Evolutionary conservation across 2,797 vertebrate genomes (phyloP), one percentile per base, ranked within the genome.

Genomic region (Melanotaenia boesemani): DNA sequence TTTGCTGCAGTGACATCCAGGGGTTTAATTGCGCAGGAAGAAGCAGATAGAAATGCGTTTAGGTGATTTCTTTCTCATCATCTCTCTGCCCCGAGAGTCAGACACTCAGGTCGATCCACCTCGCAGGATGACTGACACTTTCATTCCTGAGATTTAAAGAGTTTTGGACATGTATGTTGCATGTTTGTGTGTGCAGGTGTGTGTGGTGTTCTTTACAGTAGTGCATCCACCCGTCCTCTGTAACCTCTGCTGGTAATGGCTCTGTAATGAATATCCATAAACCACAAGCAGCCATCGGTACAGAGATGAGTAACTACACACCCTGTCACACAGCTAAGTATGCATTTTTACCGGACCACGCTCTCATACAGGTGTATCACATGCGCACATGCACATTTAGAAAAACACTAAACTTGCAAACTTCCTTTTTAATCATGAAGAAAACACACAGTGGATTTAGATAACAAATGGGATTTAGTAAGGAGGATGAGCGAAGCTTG

Each of bases 211-310:
- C 85, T 87, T 83, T 81, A 83, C 62, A 78, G 86, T 85, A 67
- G 65, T 67, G 81, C 89, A 91, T 86, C 62, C 71, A 77, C 60
- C 69, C 39, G 82, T 91, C 88, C 86, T 66, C 39, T 88, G 86
- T 92, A 90, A 94, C 91, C 92, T 93, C 89, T 85, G 83, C 76
- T 88, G 39, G 80, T 91, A 92, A 92, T 91, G 81, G 87, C 76
- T 87, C 76, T 89, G 80, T 92, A 92, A 93, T 93, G 90, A 93
- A 93, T 86, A 85, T 88, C 91, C 75, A 91, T 92, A 89, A 92
- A 91, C 82, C 86, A 89, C 88, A 90, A 82, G 20, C 81, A 72
- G 83, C 76, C 87, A 87, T 85, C 78, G 83, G 83, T 82, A 83
- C 80, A 75, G 46, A 73, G 63, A 37, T 11, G 30, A 62, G 26